Base-by-base conservation (phyloP, 2,113 vertebrate species). In the Daphoenositta chrysoptera region DNA sequence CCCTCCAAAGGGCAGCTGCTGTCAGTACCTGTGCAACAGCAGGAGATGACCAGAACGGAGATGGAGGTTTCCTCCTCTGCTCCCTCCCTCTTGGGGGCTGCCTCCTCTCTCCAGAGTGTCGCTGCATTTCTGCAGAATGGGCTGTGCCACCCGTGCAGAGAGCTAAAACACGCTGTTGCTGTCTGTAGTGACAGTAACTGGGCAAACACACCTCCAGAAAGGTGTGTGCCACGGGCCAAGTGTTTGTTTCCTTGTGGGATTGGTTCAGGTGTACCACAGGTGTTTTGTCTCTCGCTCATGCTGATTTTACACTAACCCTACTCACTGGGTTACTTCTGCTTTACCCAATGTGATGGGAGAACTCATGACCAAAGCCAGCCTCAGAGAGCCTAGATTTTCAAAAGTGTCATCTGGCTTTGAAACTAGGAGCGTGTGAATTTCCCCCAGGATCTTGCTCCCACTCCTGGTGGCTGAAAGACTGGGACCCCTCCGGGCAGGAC, bases 81-180 rank as follows among this genome's bases (percentile, higher is more conserved):
- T 45, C 15, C 3, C n/a, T 69, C 50, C 17, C 12, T 47, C 45
- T 60, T 33, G 31, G 28, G 54, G 24, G 28, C 42, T 4, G 0
- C 21, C 35, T 71, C 5, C 66, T 79, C 26, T 48, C 21, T 27
- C 48, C 3, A 2, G 61, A 42, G 44, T 3, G 15, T 22, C 26
- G 10, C 37, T 35, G 27, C 3, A 0, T 61, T 88, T 69, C 47
- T 64, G 68, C 35, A 68, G 44, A 61, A 71, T 5, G 57, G 37
- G 58, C 56, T 6, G 2, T 65, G 63, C 20, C 11, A 10, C 66
- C 37, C 0, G 0, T 68, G 54, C 54, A 48, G 68, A 27, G 42
- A 33, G 37, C 21, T 73, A 21, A 69, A 90, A 73, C 28, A 11
- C 0, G 0, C 31, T 19, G 6, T 40, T 17, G 7, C 30, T 14